phyloP scores from a whole-genome alignment of 2,113 vertebrate genomes.

The Xiphorhynchus elegans region DNA sequence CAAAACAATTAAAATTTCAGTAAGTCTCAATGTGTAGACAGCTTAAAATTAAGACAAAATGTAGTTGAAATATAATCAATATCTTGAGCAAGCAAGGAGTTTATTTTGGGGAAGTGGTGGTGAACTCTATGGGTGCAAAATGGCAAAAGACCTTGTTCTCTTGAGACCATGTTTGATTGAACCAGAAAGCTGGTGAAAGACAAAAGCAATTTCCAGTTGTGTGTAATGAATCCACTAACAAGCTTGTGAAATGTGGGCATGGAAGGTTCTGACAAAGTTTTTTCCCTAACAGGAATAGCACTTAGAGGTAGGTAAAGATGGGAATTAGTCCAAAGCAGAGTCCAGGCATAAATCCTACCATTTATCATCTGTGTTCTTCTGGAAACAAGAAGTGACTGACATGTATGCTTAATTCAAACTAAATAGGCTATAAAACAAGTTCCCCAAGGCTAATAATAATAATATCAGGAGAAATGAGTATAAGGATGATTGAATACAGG shows the following conservation, averaged over 20 bases:
- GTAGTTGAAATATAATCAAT: background rate
- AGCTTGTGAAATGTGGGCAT: background rate
- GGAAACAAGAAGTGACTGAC: constrained; percentile 53
- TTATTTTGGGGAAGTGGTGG: background rate
- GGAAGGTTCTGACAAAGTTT: background rate
- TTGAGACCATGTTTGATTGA: background rate
- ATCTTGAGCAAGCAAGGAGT: background rate
- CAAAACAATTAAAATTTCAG: background rate
- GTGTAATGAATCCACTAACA: background rate
- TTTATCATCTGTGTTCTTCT: constrained; percentile 59
- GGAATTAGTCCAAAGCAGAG: background rate
- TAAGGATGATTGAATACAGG: constrained; percentile 75
- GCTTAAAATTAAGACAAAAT: background rate
- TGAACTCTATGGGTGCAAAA: background rate
- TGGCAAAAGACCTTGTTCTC: background rate
- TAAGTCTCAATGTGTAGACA: background rate
- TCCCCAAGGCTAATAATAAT: constrained; percentile 72
- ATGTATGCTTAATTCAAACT: constrained; percentile 75
- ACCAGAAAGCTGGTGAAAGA: background rate
- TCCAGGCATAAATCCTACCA: constrained; percentile 5
- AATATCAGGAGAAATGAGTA: constrained; percentile 74
- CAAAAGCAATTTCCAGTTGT: background rate
- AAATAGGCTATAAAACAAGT: constrained; percentile 74
- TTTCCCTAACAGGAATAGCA: background rate
- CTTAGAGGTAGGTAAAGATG: background rate